Base-by-base conservation (phyloP, 2,113 vertebrate genomes). In the Benitochromis conjunctus region DNA sequence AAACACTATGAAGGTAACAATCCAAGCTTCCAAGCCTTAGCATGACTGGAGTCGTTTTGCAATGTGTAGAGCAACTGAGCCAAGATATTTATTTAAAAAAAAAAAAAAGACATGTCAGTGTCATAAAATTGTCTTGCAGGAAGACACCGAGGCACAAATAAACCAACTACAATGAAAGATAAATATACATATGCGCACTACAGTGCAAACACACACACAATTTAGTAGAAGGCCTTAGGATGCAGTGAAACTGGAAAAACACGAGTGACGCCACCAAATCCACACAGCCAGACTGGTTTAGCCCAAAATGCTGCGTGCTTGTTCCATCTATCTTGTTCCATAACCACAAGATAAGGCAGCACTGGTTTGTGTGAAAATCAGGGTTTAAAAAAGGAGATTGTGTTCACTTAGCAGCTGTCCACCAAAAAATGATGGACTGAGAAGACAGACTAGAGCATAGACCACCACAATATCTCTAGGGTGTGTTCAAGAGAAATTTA, bases 211-310 rank as follows among this genome's bases (percentile, higher is more conserved):
- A 74, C 18, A 36, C 26, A 62, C 64, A 26, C 38, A 79, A 62
- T 83, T 89, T 46, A 79, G 83, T 19, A 21, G 29, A 11, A 29
- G 51, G 82, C 86, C 80, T 79, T 46, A 62, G 54, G 84, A 92
- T 88, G 90, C 83, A 89, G 92, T 2, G 82, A 88, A 94, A 94
- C 93, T 94, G 93, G 94, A 95, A 96, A 94, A 95, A 94, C 92
- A 87, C 7, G 69, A 87, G 91, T 84, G 88, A 86, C 60, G 51
- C 88, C 91, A 92, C 74, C 88, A 94, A 91, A 93, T 89, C 91
- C 87, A 34, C 82, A 89, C 13, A 86, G 92, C 86, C 88, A 83
- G 92, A 94, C 93, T 91, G 93, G 94, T 95, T 94, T 79, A 91
- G 66, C 81, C 85, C 79, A 88, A 89, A 92, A 91, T 29, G 81